These are phyloP conservation scores for Anas georgica DNA, from an alignment of 2,797 vertebrate genomes.

Conservation along the genomic window DNA sequence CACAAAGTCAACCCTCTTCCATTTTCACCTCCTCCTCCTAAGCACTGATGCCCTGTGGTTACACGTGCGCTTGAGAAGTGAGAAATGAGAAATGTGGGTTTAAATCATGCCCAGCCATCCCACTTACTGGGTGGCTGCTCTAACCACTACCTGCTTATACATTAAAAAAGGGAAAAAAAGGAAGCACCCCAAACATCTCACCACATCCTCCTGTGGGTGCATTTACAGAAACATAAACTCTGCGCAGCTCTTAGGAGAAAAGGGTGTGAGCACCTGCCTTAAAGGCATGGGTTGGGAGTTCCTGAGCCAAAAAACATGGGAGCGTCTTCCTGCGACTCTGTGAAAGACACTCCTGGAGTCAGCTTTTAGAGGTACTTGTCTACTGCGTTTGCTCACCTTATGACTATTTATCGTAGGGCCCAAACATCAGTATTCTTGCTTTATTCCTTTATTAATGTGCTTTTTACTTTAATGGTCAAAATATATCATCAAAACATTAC, in stretches of 20 bases:
- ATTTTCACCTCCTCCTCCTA: no score
- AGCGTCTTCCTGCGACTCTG: no score
- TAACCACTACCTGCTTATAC: fast-evolving
- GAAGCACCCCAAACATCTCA: no score
- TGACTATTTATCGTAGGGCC: fast-evolving
- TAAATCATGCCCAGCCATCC: no score
- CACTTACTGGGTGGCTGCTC: neutral
- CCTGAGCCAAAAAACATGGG: no score
- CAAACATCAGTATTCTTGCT: neutral
- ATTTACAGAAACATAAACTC: fast-evolving
- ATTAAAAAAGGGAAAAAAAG: no score
- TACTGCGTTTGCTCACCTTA: fast-evolving
- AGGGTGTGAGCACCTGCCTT: neutral
- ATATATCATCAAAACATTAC: neutral
- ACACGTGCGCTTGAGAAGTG: neutral
- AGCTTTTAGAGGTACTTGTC: fast-evolving
- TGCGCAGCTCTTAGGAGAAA: fast-evolving
- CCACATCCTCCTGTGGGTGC: neutral
- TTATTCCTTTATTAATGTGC: neutral
- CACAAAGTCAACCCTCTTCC: neutral
- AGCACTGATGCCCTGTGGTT: fast-evolving
- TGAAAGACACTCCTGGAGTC: fast-evolving
- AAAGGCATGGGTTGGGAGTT: fast-evolving
- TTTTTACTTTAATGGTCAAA: neutral
- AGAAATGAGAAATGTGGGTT: neutral